A percentile compares a stretch with the other conserved stretches of the same genome.
phyloP scores from a whole-genome alignment of 1,140 invertebrate genomes.

The Aricia agestis region DNA sequence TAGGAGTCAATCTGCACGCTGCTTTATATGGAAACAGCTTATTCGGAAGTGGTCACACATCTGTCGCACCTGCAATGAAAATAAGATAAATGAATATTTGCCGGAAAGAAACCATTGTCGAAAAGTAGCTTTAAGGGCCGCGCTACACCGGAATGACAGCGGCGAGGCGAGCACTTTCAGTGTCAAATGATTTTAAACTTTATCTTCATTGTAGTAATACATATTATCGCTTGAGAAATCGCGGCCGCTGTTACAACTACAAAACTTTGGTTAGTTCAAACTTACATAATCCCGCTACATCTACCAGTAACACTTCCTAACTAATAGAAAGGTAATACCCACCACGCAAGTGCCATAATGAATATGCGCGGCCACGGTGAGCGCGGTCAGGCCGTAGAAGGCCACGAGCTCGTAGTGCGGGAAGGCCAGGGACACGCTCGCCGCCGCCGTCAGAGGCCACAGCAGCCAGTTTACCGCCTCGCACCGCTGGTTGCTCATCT shows the following conservation, averaged over 20 bases:
- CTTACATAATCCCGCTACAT: too few species aligned
- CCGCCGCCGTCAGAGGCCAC: constrained; percentile 79
- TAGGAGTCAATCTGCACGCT: constrained; percentile 80
- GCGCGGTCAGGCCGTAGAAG: constrained; percentile 84
- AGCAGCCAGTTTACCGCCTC: constrained; percentile 90
- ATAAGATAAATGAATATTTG: neutral
- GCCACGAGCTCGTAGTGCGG: constrained; percentile 81
- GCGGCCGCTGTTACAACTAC: too few species aligned
- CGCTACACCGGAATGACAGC: too few species aligned
- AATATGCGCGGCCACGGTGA: constrained; percentile 87
- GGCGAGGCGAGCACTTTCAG: too few species aligned
- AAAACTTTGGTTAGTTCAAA: too few species aligned
- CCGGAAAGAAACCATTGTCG: too few species aligned
- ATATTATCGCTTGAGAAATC: too few species aligned
- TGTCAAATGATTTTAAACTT: too few species aligned
- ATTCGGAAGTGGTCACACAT: constrained; percentile 88
- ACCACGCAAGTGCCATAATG: constrained; percentile 96
- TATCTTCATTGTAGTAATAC: too few species aligned
- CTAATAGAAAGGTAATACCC: constrained; percentile 27
- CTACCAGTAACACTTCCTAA: too few species aligned
- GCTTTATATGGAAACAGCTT: constrained; percentile 83
- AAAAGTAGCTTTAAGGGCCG: too few species aligned
- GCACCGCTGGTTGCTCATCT: constrained; percentile 95
- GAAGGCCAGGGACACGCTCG: constrained; percentile 75
- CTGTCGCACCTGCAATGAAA: constrained; percentile 79